A percentile compares a stretch with the other conserved stretches of the same genome.
Conservation (phyloP, 2,888 invertebrate species). For the Eucera pruinosa region DNA sequence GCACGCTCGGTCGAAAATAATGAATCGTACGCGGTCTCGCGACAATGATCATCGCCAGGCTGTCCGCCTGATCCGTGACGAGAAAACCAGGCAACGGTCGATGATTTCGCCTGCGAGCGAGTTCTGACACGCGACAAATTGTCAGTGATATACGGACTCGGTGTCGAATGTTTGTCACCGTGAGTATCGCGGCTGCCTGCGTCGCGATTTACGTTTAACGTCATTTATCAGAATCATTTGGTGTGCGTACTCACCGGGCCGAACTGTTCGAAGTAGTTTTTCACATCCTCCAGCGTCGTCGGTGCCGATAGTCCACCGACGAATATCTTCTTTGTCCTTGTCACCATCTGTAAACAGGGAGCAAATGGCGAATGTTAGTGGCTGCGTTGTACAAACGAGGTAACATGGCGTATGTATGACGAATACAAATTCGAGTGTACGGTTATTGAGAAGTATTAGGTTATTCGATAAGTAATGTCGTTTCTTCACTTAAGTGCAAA, state of each 20-base stretch:
- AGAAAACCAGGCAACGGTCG: constrained; percentile 28
- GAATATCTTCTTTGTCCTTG: constrained; percentile 99
- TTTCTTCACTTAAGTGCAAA: too few relatives aligned
- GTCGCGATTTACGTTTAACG: constrained; percentile 9
- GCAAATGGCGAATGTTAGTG: neutral
- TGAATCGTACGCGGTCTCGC: constrained; percentile 44
- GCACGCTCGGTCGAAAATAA: constrained; percentile 46
- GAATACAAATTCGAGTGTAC: too few relatives aligned
- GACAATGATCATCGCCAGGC: constrained; percentile 47
- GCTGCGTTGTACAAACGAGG: neutral
- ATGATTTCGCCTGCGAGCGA: constrained; percentile 45
- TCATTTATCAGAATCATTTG: constrained; percentile 23
- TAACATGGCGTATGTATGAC: too few relatives aligned
- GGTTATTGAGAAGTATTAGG: too few relatives aligned
- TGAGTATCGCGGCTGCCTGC: neutral
- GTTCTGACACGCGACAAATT: constrained; percentile 31
- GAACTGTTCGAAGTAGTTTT: constrained; percentile 99
- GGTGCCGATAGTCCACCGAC: constrained; percentile 99
- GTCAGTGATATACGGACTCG: constrained; percentile 46
- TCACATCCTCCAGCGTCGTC: constrained; percentile 99
- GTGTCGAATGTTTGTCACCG: constrained; percentile 44
- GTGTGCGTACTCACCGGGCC: constrained; percentile 94
- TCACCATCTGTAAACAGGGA: constrained; percentile 95
- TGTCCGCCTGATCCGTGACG: constrained; percentile 27
- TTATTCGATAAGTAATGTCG: too few relatives aligned